phyloP scores from a whole-genome alignment of 2,888 invertebrate species.

The Lydus trimaculatus region DNA sequence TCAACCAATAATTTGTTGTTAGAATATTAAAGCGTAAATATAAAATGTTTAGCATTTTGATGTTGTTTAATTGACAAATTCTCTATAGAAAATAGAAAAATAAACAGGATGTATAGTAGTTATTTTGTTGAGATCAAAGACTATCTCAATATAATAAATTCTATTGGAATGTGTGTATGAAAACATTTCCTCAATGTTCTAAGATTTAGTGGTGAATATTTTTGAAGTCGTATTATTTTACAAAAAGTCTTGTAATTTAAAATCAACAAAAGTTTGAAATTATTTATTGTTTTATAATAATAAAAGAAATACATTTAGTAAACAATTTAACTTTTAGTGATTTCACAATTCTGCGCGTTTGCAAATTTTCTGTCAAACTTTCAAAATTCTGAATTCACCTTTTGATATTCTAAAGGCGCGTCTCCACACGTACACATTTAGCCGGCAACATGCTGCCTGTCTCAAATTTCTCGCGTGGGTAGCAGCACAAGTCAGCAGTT shows the following conservation, averaged over 20 bases:
- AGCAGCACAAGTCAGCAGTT: no score
- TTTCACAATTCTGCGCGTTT: no score
- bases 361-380: no score
- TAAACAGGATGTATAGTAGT: background rate
- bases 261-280: no score
- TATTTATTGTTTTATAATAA: no score
- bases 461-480: no score
- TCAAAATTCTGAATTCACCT: no score
- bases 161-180: background rate
- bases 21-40: background rate
- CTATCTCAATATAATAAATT: constrained; percentile 2
- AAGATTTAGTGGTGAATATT: background rate
- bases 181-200: background rate
- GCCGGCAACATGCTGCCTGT: no score
- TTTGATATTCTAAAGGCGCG: no score
- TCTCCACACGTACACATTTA: no score
- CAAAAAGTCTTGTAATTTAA: background rate
- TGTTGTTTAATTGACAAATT: background rate
- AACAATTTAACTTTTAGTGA: no score
- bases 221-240: background rate
- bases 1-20: constrained; percentile 2
- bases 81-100: background rate
- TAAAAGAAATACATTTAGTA: no score
- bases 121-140: constrained; percentile 1
- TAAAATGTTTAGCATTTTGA: constrained; percentile 1